A percentile compares a stretch with the other conserved stretches of the same genome.
Conservation (phyloP, 1,140 invertebrate species). For the Zaprionus davidi region DNA sequence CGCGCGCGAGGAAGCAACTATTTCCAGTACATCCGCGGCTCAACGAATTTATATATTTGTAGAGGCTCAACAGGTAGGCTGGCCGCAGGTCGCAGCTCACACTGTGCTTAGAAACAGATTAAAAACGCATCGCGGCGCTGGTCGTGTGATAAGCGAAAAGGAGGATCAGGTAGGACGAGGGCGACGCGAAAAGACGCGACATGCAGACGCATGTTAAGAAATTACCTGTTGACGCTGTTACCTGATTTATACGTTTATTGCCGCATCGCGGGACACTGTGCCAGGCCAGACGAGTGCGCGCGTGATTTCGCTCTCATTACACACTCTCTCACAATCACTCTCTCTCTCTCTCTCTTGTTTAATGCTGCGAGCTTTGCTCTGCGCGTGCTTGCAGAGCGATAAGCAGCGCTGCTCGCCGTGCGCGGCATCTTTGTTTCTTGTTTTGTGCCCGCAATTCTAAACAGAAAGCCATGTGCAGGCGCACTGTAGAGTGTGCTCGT, state of each 20-base stretch:
- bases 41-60: slow-evolving; percentile 39
- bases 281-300: not conserved
- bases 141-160: slow-evolving; percentile 30
- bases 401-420: slow-evolving; percentile 23
- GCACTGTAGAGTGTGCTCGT: not conserved
- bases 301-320: not conserved
- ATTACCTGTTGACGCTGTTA: not conserved
- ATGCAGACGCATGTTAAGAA: slow-evolving; percentile 48
- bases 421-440: slow-evolving; percentile 22
- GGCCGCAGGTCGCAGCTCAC: not conserved
- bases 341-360: not conserved
- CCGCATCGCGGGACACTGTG: slow-evolving; percentile 19
- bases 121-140: slow-evolving; percentile 60
- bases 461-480: slow-evolving; percentile 35
- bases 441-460: slow-evolving; percentile 62
- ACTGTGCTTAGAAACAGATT: slow-evolving; percentile 50
- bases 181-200: slow-evolving; percentile 22
- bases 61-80: not conserved
- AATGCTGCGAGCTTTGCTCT: slow-evolving; percentile 44
- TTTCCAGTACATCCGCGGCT: not conserved
- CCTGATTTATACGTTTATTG: not conserved
- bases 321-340: not conserved
- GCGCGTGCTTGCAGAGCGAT: slow-evolving; percentile 29
- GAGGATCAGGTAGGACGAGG: slow-evolving; percentile 45
- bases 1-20: slow-evolving; percentile 54